Percentiles rank a stretch among this genome's conserved stretches.
These are phyloP conservation scores for Premnoplex brunnescens DNA, from an alignment of 2,797 vertebrate genomes.

Conservation along the genomic window DNA sequence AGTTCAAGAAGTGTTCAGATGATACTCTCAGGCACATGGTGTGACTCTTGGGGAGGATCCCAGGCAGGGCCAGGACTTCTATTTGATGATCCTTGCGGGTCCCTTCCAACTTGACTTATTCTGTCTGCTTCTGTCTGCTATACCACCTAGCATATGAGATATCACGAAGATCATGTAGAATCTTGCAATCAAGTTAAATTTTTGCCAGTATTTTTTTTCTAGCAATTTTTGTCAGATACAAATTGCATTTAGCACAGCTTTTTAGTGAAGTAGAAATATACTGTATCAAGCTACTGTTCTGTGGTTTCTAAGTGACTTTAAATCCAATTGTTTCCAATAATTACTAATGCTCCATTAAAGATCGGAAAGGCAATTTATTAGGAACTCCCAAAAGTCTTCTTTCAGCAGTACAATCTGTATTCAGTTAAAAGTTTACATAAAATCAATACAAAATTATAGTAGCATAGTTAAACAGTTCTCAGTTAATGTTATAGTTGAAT, in stretches of 20 bases:
- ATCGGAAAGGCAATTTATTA: conserved; percentile 68
- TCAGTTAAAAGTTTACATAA: conserved; percentile 79
- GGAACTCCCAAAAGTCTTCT: conserved; percentile 71
- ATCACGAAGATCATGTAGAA: neutral
- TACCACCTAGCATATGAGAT: neutral
- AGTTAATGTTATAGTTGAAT: conserved; percentile 52
- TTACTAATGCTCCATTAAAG: conserved; percentile 70
- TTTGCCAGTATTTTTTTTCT: neutral
- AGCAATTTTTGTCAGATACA: neutral
- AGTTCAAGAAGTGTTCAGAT: neutral
- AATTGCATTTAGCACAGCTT: neutral
- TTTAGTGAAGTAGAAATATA: conserved; percentile 21
- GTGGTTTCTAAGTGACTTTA: conserved; percentile 62
- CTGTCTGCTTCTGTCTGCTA: neutral
- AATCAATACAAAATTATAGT: conserved; percentile 79
- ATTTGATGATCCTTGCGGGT: neutral
- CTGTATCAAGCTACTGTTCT: neutral
- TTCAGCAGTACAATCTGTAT: conserved; percentile 73
- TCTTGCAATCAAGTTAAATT: neutral
- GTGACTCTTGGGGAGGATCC: neutral
- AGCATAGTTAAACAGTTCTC: conserved; percentile 75
- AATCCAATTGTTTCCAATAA: conserved; percentile 60
- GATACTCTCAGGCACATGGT: neutral
- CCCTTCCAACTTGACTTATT: neutral
- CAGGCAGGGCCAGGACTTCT: neutral